Base-by-base conservation (phyloP, 2,113 vertebrate species). In the Apodemus sylvaticus region DNA sequence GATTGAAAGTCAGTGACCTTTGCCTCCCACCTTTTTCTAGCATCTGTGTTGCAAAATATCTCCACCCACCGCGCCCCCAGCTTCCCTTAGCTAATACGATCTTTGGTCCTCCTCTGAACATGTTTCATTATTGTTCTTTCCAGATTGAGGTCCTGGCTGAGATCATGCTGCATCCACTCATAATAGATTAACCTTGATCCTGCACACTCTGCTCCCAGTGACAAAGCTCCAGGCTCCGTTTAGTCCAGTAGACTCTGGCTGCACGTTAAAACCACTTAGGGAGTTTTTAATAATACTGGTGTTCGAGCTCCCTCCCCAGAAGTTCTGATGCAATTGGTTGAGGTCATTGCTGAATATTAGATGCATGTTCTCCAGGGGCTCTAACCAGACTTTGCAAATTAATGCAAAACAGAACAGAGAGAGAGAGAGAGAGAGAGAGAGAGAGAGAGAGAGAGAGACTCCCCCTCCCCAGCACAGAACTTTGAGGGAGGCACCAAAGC, bases 341-440 rank as follows among this genome's bases (percentile, higher is more conserved):
- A 92, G 89, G 64, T 96, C 89, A 86, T 68, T 48, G 60, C 71
- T 97, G 73, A 91, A 87, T 94, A 95, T 93, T 92, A 93, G 55
- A 93, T 95, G 42, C 31, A 11, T 31, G 4, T 16, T 42, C 22
- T 68, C 66, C 51, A 68, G 83, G 62, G 83, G 62, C 73, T 86
- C 53, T 55, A 64, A 68, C 34, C 39, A 78, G 51, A 73, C 60
- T 95, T 62, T 64, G 70, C 8, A 78, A 86, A 7, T 94, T 68
- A 86, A 77, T 89, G 55, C 45, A 83, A 93, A 91, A 86, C 34
- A 73, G 68, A 90, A 53, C 68, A 91, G 78, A 71, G 36, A 51
- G 39, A 95, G 5, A 14, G 62, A 91, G 77, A 70, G 81, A 85
- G 62, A 71, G 39, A 71, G 68, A 71, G 68, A 70, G 68, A n/a